Evolutionary conservation across 2,113 vertebrate species (phyloP), one percentile per base, ranked within the genome.

Genomic region (Lipophrys pholis): DNA sequence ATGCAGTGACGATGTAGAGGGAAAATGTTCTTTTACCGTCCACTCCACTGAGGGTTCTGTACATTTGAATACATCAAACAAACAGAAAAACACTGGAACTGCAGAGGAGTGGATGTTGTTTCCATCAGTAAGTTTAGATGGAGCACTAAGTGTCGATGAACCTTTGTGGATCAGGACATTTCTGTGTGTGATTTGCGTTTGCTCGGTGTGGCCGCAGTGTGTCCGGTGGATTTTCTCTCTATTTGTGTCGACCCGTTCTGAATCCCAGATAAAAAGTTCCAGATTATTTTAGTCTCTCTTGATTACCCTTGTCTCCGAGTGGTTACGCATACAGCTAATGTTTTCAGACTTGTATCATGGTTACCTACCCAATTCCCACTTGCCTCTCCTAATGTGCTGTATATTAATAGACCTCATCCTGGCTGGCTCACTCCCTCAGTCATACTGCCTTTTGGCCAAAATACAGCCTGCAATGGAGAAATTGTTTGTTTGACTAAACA

Each of bases 331-430:
- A 5, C n/a, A 7, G 59, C 51, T 81, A 11, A 46, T 87, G 60
- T 84, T 84, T 75, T 78, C 39, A 43, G 57, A 17, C 60, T 80
- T 86, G 74, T 76, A 76, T 84, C 83, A 87, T 84, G 62, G 57
- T 86, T 84, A 17, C 66, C 0, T 50, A 52, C 43, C 17, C 17
- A 64, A 68, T 64, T 89, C 78, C 64, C 89, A 54, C 1, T 0
- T 17, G 74, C 21, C 61, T 73, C 36, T 6, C 39, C 69, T 76
- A 60, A 55, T 74, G 66, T 48, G 41, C 40, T 57, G 69, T 68
- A 35, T 80, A 75, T 63, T 73, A 76, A 76, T 83, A 78, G 69
- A 64, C 36, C 30, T 58, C 8, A 61, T 3, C 0, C 21, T 16
- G 12, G 8, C 35, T 21, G 14, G 7, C 61, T 65, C 21, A 30